phyloP scores from a whole-genome alignment of 2,797 vertebrate genomes.

The Eulemur albifrons region DNA sequence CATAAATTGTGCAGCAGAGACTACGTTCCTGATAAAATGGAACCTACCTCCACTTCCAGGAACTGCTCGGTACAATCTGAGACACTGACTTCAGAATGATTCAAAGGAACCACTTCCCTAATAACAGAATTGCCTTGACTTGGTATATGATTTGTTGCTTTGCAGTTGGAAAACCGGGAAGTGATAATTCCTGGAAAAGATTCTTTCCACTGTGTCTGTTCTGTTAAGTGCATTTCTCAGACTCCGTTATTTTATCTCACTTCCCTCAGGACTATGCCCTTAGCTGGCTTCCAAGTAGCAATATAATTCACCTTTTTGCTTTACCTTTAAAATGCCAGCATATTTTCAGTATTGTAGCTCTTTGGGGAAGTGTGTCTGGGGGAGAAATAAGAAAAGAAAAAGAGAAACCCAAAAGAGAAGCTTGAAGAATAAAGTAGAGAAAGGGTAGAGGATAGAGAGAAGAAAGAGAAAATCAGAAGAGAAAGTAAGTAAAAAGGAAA shows the following conservation, averaged over 20 bases:
- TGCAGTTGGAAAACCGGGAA: conserved; percentile 55
- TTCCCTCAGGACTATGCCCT: conserved; percentile 75
- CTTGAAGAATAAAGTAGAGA: conserved; percentile 43
- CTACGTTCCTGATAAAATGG: not conserved
- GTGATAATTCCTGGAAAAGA: conserved; percentile 59
- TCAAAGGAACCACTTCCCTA: conserved; percentile 27
- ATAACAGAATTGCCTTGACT: conserved; percentile 6
- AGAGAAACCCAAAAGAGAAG: not conserved
- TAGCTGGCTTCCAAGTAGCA: conserved; percentile 70
- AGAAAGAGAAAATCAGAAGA: not conserved
- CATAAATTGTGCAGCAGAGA: not conserved
- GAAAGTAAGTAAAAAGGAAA: not conserved
- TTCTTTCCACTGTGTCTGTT: conserved; percentile 50
- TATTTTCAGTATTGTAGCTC: conserved; percentile 66
- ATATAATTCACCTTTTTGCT: conserved; percentile 65
- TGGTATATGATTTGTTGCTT: conserved; percentile 42
- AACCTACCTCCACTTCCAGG: not conserved
- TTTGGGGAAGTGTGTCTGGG: not conserved
- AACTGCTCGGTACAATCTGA: not conserved
- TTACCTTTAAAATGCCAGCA: conserved; percentile 73
- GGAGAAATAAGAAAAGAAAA: conserved; percentile 16
- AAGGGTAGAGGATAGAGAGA: not conserved
- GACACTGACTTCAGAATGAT: not conserved
- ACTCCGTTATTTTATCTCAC: conserved; percentile 53
- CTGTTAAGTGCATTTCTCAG: conserved; percentile 63